Evolutionary conservation across 2,797 vertebrate species (phyloP), one percentile per base, ranked within the genome.

Genomic region (Falco naumanni): DNA sequence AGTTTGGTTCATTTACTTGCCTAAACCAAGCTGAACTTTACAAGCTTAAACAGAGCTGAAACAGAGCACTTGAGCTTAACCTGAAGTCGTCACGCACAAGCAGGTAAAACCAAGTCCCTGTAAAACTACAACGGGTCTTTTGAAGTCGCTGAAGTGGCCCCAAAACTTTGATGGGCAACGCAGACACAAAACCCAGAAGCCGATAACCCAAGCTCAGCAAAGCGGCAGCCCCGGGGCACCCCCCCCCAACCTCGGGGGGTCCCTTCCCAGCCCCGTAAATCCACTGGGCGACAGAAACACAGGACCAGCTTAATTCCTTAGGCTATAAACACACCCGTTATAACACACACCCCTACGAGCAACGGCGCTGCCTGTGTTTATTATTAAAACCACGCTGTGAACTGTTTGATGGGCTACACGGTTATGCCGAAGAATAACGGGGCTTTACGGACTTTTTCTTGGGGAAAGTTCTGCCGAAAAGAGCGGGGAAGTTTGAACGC

Each of bases 71-170:
- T 33, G 1, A 48, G 26, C 63, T 74, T 16, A 43, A 37, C 45
- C 43, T 11, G 4, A 43, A 17, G 29, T 13, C 3, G 0, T 31
- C 1, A 1, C 3, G 0, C 47, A 5, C 22, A 37, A 60, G 11
- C 6, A 5, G 3, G 16, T 8, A 66, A 74, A 43, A 9, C 11
- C 39, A 25, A 81, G n/a, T 24, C 37, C 8, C 43, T 2, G 1
- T 5, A 13, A 45, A 57, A 31, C 6, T 0, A 11, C 16, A 0
- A 8, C 4, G 0, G 24, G 20, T 0, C 7, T 12, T n/a, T n/a
- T 24, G 4, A 45, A 82, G 19, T 16, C 3, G 2, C 60, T 20
- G 7, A 17, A 33, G 33, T 0, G 5, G 25, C 33, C 51, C 87
- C 45, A 5, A 51, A 51, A 63, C 47, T 7, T 7, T 5, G 28